Base-by-base conservation (phyloP, 2,888 invertebrate species). In the Cordilura impudica region DNA sequence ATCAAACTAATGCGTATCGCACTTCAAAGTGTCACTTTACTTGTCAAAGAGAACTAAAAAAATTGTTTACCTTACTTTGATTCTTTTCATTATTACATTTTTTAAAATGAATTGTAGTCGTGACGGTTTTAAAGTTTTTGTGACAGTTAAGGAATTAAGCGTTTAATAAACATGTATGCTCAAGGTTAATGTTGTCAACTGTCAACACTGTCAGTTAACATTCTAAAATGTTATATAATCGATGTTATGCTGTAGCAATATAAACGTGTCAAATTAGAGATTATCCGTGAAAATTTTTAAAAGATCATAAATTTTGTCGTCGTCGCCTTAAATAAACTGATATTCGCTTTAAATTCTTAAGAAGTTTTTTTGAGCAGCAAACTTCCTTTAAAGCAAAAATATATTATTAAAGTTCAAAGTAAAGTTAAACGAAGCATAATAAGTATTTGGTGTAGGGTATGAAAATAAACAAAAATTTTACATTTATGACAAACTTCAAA, bases 141-240 rank as follows among this genome's bases (percentile, higher is more conserved):
- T 87, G 87, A 87, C 87, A 86, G 85, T 83, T 83, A 84, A 83
- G 35, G 35, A 87, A 85, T 87, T 85, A 23, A 83, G 82, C 82
- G 83, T 81, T 83, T 81, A 63, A 49, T 82, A 78, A n/a, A 4
- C 4, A 0, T 39, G 35, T 39, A 0, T 81, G 81, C 84, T 87
- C 88, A 87, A 88, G 88, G 88, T 86, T 85, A 85, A 76, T 81
- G 82, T 84, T 87, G 87, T 86, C 85, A 84, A 84, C 83, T 88
- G 86, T 86, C 88, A 86, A 83, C 84, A 83, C 82, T 7, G 45
- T 67, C 45, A 63, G 19, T 54, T 69, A 14, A 54, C 5, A 2
- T 47, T 18, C 58, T 35, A 31, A 29, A 35, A 39, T 49, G 35
- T 21, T 35, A 7, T 21, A 19, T 49, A 69, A 69, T 63, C 56